Evolutionary conservation across 2,888 invertebrate species (phyloP).

Genomic region (Opisthograptis luteolata): DNA sequence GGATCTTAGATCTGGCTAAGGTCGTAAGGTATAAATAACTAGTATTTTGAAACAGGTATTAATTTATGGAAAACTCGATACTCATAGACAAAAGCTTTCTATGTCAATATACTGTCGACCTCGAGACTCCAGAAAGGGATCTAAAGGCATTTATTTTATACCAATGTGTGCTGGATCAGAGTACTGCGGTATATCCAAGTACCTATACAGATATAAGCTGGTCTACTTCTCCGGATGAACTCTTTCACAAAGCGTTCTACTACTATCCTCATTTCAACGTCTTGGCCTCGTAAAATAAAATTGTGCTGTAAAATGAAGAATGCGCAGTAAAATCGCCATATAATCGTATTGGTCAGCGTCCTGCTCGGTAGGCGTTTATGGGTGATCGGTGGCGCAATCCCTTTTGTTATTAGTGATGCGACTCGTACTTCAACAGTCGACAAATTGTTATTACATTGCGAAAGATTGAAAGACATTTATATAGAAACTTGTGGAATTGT

Average conservation of each 20-base stretch:
- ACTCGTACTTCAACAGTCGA: slow-evolving; percentile 11
- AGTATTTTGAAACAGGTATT: neutral
- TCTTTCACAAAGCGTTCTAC: no score
- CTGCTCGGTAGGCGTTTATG: slow-evolving; percentile 26
- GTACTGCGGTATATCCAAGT: no score
- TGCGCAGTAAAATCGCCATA: slow-evolving; percentile 16
- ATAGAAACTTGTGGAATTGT: no score
- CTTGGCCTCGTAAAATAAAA: slow-evolving; percentile 12
- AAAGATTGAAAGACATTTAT: neutral
- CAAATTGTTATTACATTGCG: neutral
- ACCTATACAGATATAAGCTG: no score
- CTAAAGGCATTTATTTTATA: no score
- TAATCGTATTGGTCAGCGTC: slow-evolving; percentile 19
- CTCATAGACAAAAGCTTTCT: no score
- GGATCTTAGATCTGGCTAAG: slow-evolving; percentile 18
- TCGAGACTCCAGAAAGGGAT: no score
- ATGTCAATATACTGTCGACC: no score
- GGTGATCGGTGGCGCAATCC: slow-evolving; percentile 17
- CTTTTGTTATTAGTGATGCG: slow-evolving; percentile 19
- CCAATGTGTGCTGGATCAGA: no score
- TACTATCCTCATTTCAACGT: neutral
- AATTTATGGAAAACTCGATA: neutral
- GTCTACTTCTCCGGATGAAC: no score
- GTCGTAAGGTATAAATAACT: slow-evolving; percentile 2
- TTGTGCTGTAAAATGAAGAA: slow-evolving; percentile 22